Evolutionary conservation across 2,888 invertebrate genomes (phyloP).

Genomic region (Drosophila nr. perissopoda): DNA sequence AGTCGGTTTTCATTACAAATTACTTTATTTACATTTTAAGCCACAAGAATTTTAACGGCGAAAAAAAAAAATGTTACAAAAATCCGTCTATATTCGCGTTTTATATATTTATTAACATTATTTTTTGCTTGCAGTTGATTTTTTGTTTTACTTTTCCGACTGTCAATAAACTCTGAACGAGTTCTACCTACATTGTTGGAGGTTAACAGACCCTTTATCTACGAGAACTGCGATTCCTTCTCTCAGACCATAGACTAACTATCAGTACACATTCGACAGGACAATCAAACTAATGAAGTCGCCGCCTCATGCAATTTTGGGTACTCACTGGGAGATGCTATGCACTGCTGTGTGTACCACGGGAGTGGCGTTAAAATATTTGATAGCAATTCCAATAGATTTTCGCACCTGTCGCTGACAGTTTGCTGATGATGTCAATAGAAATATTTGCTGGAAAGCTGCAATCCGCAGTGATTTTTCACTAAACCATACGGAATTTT

Average conservation of each 20-base stretch:
- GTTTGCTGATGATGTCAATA: slow-evolving; percentile 39
- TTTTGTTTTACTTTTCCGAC: slow-evolving; percentile 22
- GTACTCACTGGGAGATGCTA: neutral
- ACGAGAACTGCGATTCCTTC: neutral
- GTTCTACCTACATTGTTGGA: slow-evolving; percentile 42
- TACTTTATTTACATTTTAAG: slow-evolving; percentile 71
- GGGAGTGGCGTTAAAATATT: slow-evolving; percentile 54
- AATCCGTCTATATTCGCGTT: slow-evolving; percentile 26
- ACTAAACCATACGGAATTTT: slow-evolving; percentile 56
- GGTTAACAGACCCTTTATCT: slow-evolving; percentile 35
- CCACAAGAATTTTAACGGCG: slow-evolving; percentile 42
- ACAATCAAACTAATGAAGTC: slow-evolving; percentile 64
- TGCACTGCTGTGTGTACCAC: neutral
- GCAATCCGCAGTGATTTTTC: slow-evolving; percentile 32
- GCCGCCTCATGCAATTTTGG: slow-evolving; percentile 27
- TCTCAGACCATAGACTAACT: neutral
- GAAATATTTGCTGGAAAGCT: slow-evolving; percentile 23
- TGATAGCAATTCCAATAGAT: slow-evolving; percentile 43
- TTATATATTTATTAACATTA: neutral
- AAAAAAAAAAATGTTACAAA: slow-evolving; percentile 18
- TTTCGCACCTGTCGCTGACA: slow-evolving; percentile 50
- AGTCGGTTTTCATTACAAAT: slow-evolving; percentile 70
- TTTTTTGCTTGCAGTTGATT: slow-evolving; percentile 2
- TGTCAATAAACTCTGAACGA: slow-evolving; percentile 57
- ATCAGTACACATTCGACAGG: slow-evolving; percentile 8